Conservation (phyloP, 2,113 vertebrate genomes). For the Odocoileus virginianus region DNA sequence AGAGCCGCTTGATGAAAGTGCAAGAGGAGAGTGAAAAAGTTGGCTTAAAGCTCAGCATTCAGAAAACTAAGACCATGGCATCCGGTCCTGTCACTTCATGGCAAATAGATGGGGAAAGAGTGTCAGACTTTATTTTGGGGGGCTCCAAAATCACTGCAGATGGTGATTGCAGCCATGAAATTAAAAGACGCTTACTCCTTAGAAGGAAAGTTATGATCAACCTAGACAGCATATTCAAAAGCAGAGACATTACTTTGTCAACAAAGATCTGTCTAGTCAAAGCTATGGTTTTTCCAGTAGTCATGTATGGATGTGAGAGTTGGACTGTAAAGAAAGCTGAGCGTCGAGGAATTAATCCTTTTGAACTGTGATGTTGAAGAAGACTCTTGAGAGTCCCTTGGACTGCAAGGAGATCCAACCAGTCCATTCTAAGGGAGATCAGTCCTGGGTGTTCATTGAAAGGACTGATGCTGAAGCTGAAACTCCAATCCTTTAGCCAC, state of each 20-base stretch:
- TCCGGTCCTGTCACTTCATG: background rate
- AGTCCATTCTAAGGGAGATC: background rate
- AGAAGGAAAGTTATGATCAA: background rate
- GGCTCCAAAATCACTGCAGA: background rate
- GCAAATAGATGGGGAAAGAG: background rate
- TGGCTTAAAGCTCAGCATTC: background rate
- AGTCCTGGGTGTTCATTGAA: background rate
- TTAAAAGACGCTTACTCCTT: background rate
- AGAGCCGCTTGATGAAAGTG: background rate
- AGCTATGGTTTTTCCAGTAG: background rate
- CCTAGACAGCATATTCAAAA: background rate
- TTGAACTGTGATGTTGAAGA: background rate
- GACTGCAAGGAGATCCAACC: background rate
- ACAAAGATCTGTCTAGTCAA: background rate
- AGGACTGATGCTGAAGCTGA: background rate
- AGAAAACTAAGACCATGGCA: background rate
- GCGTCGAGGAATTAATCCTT: rapidly evolving
- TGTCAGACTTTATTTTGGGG: rapidly evolving
- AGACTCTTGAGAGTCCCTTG: background rate
- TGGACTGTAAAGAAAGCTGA: background rate
- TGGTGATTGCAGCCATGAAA: background rate
- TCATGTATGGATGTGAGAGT: background rate
- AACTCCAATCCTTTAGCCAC: background rate
- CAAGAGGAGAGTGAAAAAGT: background rate
- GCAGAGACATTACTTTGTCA: background rate